Evolutionary conservation across 2,888 invertebrate genomes (phyloP).

Genomic region (Cephus spinipes): DNA sequence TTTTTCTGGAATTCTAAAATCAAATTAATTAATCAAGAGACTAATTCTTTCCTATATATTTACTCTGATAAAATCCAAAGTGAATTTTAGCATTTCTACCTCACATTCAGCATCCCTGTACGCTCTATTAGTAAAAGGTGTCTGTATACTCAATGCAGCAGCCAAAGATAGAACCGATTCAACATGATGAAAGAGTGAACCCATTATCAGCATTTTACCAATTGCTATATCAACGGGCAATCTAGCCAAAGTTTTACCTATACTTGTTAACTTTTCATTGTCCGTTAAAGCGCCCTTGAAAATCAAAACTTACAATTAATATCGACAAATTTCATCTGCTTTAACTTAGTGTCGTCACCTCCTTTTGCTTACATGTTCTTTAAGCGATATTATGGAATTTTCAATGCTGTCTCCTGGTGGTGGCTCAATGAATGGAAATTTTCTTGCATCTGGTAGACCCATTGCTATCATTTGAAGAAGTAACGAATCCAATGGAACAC

Average conservation of each 20-base stretch:
- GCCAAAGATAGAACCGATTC: conserved; percentile 91
- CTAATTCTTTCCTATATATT: not conserved
- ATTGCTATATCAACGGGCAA: conserved; percentile 95
- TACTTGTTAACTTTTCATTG: conserved; percentile 84
- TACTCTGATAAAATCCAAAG: not conserved
- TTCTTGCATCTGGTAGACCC: conserved; percentile 89
- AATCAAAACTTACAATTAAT: conserved; percentile 10
- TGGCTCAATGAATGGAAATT: conserved; percentile 96
- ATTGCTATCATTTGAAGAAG: conserved; percentile 93
- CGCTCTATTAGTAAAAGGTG: conserved; percentile 90
- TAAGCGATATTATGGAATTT: conserved; percentile 85
- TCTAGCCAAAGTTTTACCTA: conserved; percentile 88
- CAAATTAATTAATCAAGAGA: conserved; percentile 7
- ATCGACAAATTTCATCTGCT: not conserved
- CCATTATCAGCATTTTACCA: conserved; percentile 95
- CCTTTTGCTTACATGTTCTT: conserved; percentile 78
- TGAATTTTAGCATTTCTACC: conserved; percentile 65
- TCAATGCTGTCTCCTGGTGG: conserved; percentile 88
- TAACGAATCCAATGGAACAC: conserved; percentile 93
- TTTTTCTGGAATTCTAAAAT: conserved; percentile 76
- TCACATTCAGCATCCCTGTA: conserved; percentile 87
- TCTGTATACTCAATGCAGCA: conserved; percentile 92
- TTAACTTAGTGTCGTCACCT: not conserved
- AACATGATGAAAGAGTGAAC: conserved; percentile 88
- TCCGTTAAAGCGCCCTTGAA: conserved; percentile 81